Evolutionary conservation across 2,113 vertebrate species (phyloP), one percentile per base, ranked within the genome.

Genomic region (Uria lomvia): DNA sequence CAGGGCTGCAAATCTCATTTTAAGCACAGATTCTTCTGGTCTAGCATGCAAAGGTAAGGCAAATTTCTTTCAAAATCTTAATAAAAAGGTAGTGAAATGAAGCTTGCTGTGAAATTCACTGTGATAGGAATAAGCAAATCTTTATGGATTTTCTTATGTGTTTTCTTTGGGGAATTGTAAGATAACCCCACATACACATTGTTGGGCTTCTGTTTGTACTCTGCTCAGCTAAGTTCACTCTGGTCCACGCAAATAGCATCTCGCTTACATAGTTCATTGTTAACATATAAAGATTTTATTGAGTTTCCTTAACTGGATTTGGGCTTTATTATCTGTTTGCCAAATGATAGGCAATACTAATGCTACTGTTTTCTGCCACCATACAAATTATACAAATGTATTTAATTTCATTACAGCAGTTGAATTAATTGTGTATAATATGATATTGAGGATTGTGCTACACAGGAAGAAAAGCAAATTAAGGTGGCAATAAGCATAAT

Each of bases 381-480:
- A 79, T 78, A 78, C 8, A 62, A 85, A 96, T 95, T 82, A 90
- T 68, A 92, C 32, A 94, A 96, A 94, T 88, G 34, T 94, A 93
- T 95, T 96, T 95, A 94, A 94, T 91, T 95, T 95, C 92, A 91
- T 95, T 94, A 91, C 36, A 92, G 73, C 65, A 43, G 49, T 89
- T 88, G 92, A 96, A 97, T 96, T 95, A 95, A 96, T 97, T 92
- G 74, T 58, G 26, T 89, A 59, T 85, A 91, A 79, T 91, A 88
- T 32, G 43, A 86, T 88, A 86, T 68, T 85, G 74, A 85, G 74
- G 58, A 72, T 26, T 78, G 59, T 88, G 43, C 43, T 86, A 43
- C 49, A 47, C 30, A 60, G 52, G 89, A 92, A 75, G 70, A 82
- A 96, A 95, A 90, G 38, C 38, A 94, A 94, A 95, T 95, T 96